phyloP scores from a whole-genome alignment of 2,797 vertebrate species.

The Danio jaintianensis region DNA sequence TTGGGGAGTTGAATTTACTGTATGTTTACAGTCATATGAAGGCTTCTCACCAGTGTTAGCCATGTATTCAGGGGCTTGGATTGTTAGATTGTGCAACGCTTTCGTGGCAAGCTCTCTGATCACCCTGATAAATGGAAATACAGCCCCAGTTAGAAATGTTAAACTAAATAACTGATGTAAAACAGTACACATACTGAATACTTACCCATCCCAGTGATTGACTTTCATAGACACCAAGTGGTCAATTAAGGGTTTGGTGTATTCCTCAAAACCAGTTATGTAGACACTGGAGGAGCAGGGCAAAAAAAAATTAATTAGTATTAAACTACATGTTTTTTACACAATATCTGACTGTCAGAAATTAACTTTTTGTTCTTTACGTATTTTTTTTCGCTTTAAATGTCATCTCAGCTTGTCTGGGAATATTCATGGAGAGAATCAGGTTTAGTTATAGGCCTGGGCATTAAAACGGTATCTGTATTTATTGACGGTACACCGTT shows the following conservation, averaged over 20 bases:
- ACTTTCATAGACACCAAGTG: conserved; percentile 90
- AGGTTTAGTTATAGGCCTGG: no score
- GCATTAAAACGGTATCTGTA: no score
- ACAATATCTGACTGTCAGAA: neutral
- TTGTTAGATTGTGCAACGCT: conserved; percentile 90
- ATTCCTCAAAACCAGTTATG: conserved; percentile 91
- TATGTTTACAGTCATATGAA: neutral
- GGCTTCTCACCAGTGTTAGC: conserved; percentile 80
- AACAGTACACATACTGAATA: neutral
- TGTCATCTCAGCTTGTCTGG: no score
- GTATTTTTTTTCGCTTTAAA: no score
- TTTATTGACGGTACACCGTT: no score
- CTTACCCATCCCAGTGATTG: conserved; percentile 93
- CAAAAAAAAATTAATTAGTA: neutral
- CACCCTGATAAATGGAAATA: conserved; percentile 71
- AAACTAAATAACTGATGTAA: neutral
- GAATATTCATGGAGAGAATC: no score
- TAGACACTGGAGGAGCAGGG: conserved; percentile 79
- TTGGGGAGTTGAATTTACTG: neutral
- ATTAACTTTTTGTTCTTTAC: no score
- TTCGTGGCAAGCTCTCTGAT: conserved; percentile 89
- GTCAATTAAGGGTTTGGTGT: conserved; percentile 90
- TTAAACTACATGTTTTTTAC: neutral
- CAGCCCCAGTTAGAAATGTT: neutral
- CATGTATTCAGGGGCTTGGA: conserved; percentile 85